These are phyloP conservation scores for Artibeus lituratus DNA, from an alignment of 2,797 vertebrate genomes.

Conservation along the genomic window DNA sequence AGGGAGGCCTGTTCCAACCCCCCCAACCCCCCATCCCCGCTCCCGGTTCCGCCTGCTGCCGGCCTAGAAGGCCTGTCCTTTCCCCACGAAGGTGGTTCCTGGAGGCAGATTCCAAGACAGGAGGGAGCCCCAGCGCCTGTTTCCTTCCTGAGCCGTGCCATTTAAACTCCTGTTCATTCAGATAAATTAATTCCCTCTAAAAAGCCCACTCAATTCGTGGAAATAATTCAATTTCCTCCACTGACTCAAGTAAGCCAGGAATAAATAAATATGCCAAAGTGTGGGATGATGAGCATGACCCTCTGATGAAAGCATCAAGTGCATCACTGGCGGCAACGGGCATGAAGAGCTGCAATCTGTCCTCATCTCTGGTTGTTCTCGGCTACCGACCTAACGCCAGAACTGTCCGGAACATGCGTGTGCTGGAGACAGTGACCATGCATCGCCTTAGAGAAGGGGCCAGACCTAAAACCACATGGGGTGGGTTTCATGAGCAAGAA, in stretches of 20 bases:
- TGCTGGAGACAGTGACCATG: neutral
- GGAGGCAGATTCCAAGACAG: neutral
- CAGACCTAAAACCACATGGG: neutral
- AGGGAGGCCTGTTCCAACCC: fast-evolving
- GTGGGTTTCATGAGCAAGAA: neutral
- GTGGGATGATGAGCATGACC: neutral
- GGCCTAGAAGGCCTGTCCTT: fast-evolving
- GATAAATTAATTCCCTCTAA: neutral
- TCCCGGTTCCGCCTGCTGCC: too few relatives aligned
- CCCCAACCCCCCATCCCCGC: too few relatives aligned
- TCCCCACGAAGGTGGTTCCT: neutral
- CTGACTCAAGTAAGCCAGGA: neutral
- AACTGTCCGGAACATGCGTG: neutral
- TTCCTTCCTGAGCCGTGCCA: neutral
- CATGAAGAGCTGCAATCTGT: neutral
- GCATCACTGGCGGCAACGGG: neutral
- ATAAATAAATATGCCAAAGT: neutral
- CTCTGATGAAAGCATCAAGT: neutral
- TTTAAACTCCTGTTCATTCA: neutral
- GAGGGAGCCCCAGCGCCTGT: neutral
- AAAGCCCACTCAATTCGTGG: neutral
- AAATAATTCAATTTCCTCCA: neutral
- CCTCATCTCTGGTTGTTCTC: neutral
- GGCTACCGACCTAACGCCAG: neutral
- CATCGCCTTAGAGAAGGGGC: neutral